phyloP scores from a whole-genome alignment of 2,113 vertebrate genomes.

The Calyptommatus sinebrachiatus region DNA sequence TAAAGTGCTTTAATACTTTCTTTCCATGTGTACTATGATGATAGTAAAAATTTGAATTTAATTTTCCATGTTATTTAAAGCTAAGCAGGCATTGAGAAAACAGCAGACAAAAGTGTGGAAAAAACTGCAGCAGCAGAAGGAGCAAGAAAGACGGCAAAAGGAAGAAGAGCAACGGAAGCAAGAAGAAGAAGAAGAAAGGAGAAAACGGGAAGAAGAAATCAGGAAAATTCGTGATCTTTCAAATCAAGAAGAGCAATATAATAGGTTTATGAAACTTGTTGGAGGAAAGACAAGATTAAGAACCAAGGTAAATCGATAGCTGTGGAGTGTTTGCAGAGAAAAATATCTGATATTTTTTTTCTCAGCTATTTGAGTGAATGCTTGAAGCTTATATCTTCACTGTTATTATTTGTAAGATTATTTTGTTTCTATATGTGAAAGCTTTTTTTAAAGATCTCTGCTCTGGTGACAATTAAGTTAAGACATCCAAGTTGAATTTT shows the following conservation, averaged over 20 bases:
- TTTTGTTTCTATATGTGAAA: no score
- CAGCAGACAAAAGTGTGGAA: constrained; percentile 91
- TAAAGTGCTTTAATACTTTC: background rate
- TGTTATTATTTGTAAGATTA: no score
- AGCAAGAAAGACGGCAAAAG: constrained; percentile 81
- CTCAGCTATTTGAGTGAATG: no score
- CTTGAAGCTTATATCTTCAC: background rate
- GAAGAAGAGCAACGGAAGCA: constrained; percentile 81
- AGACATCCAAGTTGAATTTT: background rate
- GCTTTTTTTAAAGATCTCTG: no score
- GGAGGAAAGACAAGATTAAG: constrained; percentile 81
- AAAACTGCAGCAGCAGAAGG: constrained; percentile 84
- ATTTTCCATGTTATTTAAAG: constrained; percentile 47
- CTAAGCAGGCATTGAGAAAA: constrained; percentile 86
- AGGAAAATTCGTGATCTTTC: constrained; percentile 92
- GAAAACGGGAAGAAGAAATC: constrained; percentile 95
- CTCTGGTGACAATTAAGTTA: background rate
- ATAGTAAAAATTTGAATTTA: background rate
- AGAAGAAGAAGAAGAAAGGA: constrained; percentile 86
- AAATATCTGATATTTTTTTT: no score
- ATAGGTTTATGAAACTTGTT: constrained; percentile 97
- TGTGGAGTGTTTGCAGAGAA: background rate
- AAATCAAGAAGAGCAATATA: constrained; percentile 98
- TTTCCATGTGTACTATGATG: background rate
- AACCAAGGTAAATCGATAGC: constrained; percentile 75